Base-by-base conservation (phyloP, 2,888 invertebrate species). In the Campaea margaritaria region DNA sequence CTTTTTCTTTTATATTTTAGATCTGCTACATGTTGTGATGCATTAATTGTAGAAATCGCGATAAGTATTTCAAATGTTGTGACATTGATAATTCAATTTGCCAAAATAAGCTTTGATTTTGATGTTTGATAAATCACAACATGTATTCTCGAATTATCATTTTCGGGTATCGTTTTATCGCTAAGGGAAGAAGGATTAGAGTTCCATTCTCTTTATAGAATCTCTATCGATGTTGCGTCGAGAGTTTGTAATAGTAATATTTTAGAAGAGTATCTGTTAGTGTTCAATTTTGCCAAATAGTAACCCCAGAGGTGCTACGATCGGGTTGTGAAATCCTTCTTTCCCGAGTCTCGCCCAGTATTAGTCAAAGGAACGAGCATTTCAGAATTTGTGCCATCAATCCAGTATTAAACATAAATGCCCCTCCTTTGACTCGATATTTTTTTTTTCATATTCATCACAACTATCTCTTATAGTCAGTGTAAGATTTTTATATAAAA, bases 261-360 rank as follows among this genome's bases (percentile, higher is more conserved):
- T 54, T 16, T 43, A 28, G 14, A 44, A 49, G 41, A 58, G 53
- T 70, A 72, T 59, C 59, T 61, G 63, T 67, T 76, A 75, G 73
- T 78, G 72, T 81, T 79, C 72, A 73, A 69, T 76, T n/a, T 84
- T 79, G 76, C 79, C 81, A 83, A 84, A 83, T 80, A 81, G 70
- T 75, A 72, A 78, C 79, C 77, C 72, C 62, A 64, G 77, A 84
- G 91, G 91, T 91, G 92, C 92, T 91, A 89, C 69, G 69, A 74
- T 73, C 75, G 75, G 90, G 93, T 93, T 93, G 93, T 93, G 92
- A 89, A 69, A 75, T 91, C 93, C 93, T 93, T 91, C 91, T 90
- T 90, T 86, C 90, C 87, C 66, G 65, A 75, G 59, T 82, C 77
- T 87, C 81, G 87, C 84, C 87, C 91, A 92, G 91, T 92, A 91